Base-by-base conservation (phyloP, 2,888 invertebrate species). In the Heteromurus nitidus region DNA sequence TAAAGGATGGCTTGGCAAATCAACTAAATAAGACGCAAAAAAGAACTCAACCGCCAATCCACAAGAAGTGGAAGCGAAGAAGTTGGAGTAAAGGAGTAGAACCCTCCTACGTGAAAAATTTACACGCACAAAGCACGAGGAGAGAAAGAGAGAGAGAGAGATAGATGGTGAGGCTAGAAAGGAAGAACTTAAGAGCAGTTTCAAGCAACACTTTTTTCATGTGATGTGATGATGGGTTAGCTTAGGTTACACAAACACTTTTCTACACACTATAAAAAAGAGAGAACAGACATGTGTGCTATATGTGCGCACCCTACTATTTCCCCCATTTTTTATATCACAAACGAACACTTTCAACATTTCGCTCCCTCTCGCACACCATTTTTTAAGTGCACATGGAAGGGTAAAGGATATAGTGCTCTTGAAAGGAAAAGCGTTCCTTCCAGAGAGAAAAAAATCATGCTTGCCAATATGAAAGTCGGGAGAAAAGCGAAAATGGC, bases 1-100 rank as follows among this genome's bases (percentile, higher is more conserved):
- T 50, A 68, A 36, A 68, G 31, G 62, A 60, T 62, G 60, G 62
- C 42, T 44, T 72, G 60, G 62, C 50, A 72, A 72, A 72, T 72
- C 72, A 73, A 73, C 73, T 73, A 73, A 64, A 62, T 72, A 72
- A 72, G 72, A 72, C 72, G 62, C 62, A 58, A n/a, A n/a, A n/a
- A n/a, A 47, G 60, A 73, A 50, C 50, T 72, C 62, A 73, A 73
- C 73, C 73, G 53, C 64, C 50, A 64, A 73, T 73, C 73, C 36
- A 73, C 31, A 73, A 58, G 28, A 36, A 60, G 64, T 53, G 24
- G 26, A 24, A 55, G 55, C 26, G 55, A 20, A 7, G 26, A 24
- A 26, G 55, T 9, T 20, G 26, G 22, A 30, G 13, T n/a, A 60
- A 13, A 58, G 28, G 26, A 28, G 28, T 22, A 50, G 20, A 50